A percentile compares a stretch with the other conserved stretches of the same genome.
phyloP scores from a whole-genome alignment of 2,797 vertebrate genomes.

The Eulemur mongoz region DNA sequence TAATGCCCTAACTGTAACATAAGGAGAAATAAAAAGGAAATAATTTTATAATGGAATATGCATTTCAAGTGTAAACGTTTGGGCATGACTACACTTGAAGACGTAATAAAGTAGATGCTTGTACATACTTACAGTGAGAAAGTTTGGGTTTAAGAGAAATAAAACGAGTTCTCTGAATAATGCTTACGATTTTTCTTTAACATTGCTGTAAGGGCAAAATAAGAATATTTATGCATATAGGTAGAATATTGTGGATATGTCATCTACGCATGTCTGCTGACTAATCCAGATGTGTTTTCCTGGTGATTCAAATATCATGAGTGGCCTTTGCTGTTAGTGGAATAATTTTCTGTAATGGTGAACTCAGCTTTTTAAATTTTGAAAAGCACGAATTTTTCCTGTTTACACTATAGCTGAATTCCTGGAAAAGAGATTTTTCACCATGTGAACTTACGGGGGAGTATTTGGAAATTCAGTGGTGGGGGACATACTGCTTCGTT shows the following conservation, averaged over 20 bases:
- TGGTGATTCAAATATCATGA: background rate
- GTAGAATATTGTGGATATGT: background rate
- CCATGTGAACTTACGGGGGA: background rate
- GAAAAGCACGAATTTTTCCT: background rate
- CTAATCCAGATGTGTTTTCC: background rate
- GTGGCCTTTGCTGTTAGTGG: constrained; percentile 1
- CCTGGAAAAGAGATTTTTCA: constrained; percentile 2
- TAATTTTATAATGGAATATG: background rate
- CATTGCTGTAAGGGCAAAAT: background rate
- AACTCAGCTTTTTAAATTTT: constrained; percentile 25
- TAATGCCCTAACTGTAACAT: background rate
- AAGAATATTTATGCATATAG: background rate
- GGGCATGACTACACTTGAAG: background rate
- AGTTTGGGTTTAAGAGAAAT: background rate
- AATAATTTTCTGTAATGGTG: background rate
- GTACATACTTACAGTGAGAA: background rate
- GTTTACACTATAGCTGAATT: constrained; percentile 4
- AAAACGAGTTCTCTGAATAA: background rate
- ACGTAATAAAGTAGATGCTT: background rate
- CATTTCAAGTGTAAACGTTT: background rate
- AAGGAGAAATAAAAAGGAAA: background rate
- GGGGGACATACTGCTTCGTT: background rate
- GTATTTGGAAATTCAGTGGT: constrained; percentile 22
- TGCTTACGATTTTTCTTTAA: background rate
- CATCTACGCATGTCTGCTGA: background rate